Evolutionary conservation across 2,888 invertebrate genomes (phyloP), one percentile per base, ranked within the genome.

Genomic region (Drosophila anomalata): DNA sequence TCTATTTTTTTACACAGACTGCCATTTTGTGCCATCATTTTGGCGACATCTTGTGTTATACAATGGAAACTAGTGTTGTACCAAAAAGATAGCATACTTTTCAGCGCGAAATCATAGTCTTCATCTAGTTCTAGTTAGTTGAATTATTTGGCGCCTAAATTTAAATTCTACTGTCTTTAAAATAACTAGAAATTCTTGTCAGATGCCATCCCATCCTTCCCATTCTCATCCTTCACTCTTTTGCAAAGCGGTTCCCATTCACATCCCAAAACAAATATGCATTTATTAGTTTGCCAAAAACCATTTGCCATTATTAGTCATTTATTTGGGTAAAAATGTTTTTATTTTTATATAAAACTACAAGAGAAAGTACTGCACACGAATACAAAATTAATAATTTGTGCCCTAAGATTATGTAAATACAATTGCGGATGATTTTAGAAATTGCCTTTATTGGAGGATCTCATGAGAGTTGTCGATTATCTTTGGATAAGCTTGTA

Each of bases 351-450:
- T 50, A 48, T 51, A 81, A 75, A 74, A 68, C 82, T 85, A 81
- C 67, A 60, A 73, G 55, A 78, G 66, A 73, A 68, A 62, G 72
- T 66, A 55, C 77, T 76, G 82, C 85, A 77, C 77, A 84, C 71
- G 72, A 79, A 75, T 77, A 76, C 74, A 73, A 75, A 73, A 62
- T 68, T n/a, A 69, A 68, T 68, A 62, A 46, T 52, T 63, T 63
- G 50, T 63, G 71, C 60, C 69, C 63, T 72, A 58, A 73, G 42
- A 68, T 62, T 54, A 60, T 44, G 47, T 67, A 59, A 53, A 60
- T 68, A 68, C 56, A 62, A 53, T 71, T 73, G 60, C 53, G 41
- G 51, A 60, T 52, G 71, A 60, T 65, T 56, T 70, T 46, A 42
- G 52, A 65, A 61, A 62, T 60, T 68, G 55, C 48, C 36, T 60